phyloP scores from a whole-genome alignment of 2,888 invertebrate species.

The Myathropa florea region DNA sequence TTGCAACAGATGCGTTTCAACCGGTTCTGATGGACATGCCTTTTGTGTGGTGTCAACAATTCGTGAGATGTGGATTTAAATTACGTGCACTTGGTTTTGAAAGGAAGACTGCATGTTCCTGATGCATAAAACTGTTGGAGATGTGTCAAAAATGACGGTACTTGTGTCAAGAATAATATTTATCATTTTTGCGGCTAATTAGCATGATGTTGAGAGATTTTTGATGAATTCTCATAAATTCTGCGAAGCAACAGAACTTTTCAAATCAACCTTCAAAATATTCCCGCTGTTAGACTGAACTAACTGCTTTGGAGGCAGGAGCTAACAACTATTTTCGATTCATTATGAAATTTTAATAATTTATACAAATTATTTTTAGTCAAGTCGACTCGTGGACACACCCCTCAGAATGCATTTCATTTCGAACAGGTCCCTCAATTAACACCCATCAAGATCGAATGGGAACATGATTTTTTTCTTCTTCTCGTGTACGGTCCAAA shows the following conservation, averaged over 20 bases:
- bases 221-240: not conserved
- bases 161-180: not conserved
- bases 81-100: too few relatives aligned
- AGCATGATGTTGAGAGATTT: not conserved
- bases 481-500: not conserved
- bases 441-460: not conserved
- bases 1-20: not conserved
- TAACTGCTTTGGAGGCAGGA: not conserved
- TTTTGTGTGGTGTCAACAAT: not conserved
- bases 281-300: not conserved
- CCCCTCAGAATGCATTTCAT: not conserved
- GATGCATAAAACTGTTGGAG: not conserved
- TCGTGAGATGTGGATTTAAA: too few relatives aligned
- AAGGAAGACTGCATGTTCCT: not conserved
- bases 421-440: not conserved
- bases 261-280: not conserved
- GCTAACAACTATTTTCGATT: not conserved
- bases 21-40: not conserved
- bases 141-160: not conserved
- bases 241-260: too few relatives aligned
- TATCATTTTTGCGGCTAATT: not conserved
- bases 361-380: slow-evolving; percentile 26
- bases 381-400: not conserved
- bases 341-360: not conserved
- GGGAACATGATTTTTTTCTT: not conserved